Percentiles rank a stretch among this genome's conserved stretches.
Evolutionary conservation across 2,797 vertebrate species (phyloP).

Genomic region (Etheostoma nigrum): DNA sequence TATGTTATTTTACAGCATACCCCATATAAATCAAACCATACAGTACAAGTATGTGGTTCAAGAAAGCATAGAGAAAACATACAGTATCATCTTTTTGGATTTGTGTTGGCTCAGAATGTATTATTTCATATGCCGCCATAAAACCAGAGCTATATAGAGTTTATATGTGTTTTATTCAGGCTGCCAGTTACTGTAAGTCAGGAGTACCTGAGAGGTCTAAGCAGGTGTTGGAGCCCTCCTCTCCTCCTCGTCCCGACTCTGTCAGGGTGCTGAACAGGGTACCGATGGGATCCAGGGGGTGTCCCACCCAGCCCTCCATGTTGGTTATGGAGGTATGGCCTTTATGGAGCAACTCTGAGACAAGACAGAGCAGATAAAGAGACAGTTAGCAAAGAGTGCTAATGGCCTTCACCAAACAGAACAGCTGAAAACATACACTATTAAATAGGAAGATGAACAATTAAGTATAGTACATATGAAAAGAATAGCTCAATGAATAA

Average conservation of each 20-base stretch:
- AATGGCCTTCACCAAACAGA: not conserved
- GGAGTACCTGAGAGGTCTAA: slow-evolving; percentile 91
- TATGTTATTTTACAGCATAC: slow-evolving; percentile 13
- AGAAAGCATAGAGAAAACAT: not conserved
- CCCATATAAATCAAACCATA: slow-evolving; percentile 21
- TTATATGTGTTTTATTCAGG: slow-evolving; percentile 1
- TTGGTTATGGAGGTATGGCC: slow-evolving; percentile 94
- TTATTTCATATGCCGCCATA: slow-evolving; percentile 3
- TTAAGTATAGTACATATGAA: not conserved
- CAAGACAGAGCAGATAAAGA: slow-evolving; percentile 1
- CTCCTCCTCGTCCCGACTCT: slow-evolving; percentile 91
- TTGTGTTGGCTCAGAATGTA: not conserved
- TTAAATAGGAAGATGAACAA: not conserved
- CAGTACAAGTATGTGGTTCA: slow-evolving; percentile 3
- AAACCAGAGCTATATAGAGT: not conserved
- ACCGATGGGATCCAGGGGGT: slow-evolving; percentile 95
- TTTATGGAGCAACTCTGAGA: slow-evolving; percentile 92
- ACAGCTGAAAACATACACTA: not conserved
- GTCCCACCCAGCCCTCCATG: slow-evolving; percentile 98
- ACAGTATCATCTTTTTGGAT: not conserved
- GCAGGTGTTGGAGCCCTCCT: slow-evolving; percentile 87
- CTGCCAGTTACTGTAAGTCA: not conserved
- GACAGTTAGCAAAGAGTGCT: not conserved
- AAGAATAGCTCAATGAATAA: not conserved
- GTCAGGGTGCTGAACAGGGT: slow-evolving; percentile 96